Conservation (phyloP, 2,888 invertebrate genomes). For the Lordiphosa andalusiaca region DNA sequence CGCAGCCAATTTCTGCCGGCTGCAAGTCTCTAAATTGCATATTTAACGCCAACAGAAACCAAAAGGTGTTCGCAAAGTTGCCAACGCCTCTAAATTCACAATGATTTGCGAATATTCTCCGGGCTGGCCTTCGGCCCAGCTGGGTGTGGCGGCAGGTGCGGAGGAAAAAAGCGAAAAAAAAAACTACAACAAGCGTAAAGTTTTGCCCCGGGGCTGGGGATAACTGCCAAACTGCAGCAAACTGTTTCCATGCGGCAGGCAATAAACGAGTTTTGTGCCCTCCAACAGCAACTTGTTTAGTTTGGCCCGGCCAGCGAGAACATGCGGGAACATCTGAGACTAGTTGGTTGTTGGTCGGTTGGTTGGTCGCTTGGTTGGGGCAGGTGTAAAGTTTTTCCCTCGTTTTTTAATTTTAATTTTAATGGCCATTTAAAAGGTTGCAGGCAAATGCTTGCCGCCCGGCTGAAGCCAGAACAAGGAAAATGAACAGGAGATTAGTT, state of each 20-base stretch:
- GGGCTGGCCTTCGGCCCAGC: too few relatives aligned
- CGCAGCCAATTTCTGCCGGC: too few relatives aligned
- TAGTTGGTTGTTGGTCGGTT: too few relatives aligned
- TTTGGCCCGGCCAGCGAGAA: not conserved
- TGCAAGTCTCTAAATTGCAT: too few relatives aligned
- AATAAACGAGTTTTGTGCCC: slow-evolving; percentile 40
- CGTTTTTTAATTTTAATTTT: slow-evolving; percentile 40
- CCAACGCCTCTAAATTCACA: too few relatives aligned
- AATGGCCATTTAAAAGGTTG: slow-evolving; percentile 52
- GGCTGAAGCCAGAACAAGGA: not conserved
- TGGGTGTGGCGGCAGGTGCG: too few relatives aligned
- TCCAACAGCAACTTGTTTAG: slow-evolving; percentile 25
- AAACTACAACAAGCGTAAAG: slow-evolving; percentile 11
- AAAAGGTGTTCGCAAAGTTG: too few relatives aligned
- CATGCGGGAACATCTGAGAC: not conserved
- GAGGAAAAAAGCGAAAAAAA: not conserved
- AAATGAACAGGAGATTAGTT: too few relatives aligned
- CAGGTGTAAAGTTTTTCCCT: slow-evolving; percentile 44
- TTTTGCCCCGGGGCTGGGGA: slow-evolving; percentile 1
- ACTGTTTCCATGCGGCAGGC: slow-evolving; percentile 43
- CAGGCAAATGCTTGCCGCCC: slow-evolving; percentile 28
- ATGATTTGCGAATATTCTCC: too few relatives aligned
- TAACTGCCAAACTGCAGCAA: slow-evolving; percentile 40
- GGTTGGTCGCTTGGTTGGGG: too few relatives aligned
- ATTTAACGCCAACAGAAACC: too few relatives aligned